Base-by-base conservation (phyloP, 2,888 invertebrate species). In the Stenichneumon culpator region DNA sequence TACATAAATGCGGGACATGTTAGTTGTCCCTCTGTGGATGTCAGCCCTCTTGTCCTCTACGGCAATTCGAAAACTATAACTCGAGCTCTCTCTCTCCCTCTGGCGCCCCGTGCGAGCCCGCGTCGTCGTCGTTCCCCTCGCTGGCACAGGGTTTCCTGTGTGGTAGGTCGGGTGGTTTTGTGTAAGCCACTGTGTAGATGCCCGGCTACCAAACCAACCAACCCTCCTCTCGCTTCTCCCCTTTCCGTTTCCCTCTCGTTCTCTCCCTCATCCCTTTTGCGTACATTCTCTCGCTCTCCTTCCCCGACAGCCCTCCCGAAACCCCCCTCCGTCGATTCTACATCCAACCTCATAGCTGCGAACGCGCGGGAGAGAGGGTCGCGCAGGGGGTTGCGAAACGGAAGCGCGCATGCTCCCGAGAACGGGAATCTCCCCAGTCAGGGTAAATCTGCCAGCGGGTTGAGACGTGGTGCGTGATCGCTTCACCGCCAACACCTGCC, bases 391-490 rank as follows among this genome's bases (percentile, higher is more conserved):
- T 90, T 90, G 89, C 36, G 54, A 54, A 87, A 90, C 87, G 89
- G 89, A 89, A 90, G 82, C 90, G 94, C 94, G 94, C 93, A 94
- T 94, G 93, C 94, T 92, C 93, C 87, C 83, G 90, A 89, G 86
- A 87, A 89, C 89, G 90, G 90, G 91, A 92, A 92, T 93, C 92
- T 90, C 92, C 92, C 93, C 93, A 94, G 94, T 94, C 92, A 90
- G 92, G 92, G 90, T 91, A 92, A 93, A 92, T 93, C 93, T 92
- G 92, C 91, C 93, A 90, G 86, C 88, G 93, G 88, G 92, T 91
- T 90, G 90, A 93, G 94, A 93, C 94, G 93, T 93, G 90, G 89
- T 88, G 90, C 90, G 91, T 89, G 86, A 69, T 60, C 79, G 75
- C 57, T 63, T 73, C 67, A n/a, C 72, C 54, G 57, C 67, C 75